A percentile compares a stretch with the other conserved stretches of the same genome.
These are phyloP conservation scores for Baronia brevicornis DNA, from an alignment of 2,888 invertebrate species.

Conservation along the genomic window DNA sequence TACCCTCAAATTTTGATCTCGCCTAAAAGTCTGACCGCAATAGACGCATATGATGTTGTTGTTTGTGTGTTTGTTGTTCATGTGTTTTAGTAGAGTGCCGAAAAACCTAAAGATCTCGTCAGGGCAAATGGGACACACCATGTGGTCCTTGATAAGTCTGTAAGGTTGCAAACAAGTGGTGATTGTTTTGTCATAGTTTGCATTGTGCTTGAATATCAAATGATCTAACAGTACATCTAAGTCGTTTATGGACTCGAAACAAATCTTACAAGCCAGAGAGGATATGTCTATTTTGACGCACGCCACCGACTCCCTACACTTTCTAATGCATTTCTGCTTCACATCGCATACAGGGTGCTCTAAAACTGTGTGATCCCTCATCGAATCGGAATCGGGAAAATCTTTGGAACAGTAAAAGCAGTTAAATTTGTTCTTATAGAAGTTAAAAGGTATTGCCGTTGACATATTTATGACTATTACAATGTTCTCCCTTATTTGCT, in stretches of 20 bases:
- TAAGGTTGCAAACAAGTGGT: conserved; percentile 62
- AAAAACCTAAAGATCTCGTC: conserved; percentile 58
- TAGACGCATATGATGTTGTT: conserved; percentile 67
- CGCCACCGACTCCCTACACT: conserved; percentile 60
- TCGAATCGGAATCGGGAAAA: conserved; percentile 54
- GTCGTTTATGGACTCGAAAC: conserved; percentile 50
- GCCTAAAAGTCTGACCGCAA: conserved; percentile 59
- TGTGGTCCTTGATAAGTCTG: conserved; percentile 53
- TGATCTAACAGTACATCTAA: conserved; percentile 55
- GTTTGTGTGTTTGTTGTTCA: conserved; percentile 61
- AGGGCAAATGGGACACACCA: conserved; percentile 59
- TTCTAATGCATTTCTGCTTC: conserved; percentile 57
- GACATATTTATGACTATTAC: conserved; percentile 64
- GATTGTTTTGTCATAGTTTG: conserved; percentile 58
- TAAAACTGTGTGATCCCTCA: conserved; percentile 55
- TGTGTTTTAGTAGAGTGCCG: conserved; percentile 60
- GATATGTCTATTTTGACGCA: conserved; percentile 66
- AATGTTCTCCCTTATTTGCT: conserved; percentile 60
- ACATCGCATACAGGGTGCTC: conserved; percentile 58
- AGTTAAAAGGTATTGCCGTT: conserved; percentile 65
- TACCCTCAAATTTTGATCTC: conserved; percentile 61
- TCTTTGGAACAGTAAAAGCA: conserved; percentile 68
- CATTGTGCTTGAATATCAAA: conserved; percentile 52
- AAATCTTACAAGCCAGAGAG: conserved; percentile 54
- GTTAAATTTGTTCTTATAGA: conserved; percentile 65